Evolutionary conservation across 2,888 invertebrate species (phyloP).

Genomic region (Lycocerus yunnanus): DNA sequence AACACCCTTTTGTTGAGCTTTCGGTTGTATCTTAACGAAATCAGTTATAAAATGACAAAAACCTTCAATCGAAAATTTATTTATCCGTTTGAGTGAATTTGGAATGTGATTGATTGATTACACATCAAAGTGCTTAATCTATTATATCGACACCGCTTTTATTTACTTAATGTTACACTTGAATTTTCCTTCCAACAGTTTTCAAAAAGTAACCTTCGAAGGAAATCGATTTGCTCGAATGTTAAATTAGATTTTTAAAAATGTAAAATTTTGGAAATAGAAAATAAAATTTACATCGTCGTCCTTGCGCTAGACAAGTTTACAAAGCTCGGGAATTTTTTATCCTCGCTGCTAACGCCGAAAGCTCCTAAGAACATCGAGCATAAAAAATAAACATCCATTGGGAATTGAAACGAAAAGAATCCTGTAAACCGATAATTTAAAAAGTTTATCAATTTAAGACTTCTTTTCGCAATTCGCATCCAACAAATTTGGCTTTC

Average conservation of each 20-base stretch:
- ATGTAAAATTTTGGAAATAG: background rate
- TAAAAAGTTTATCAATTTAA: background rate
- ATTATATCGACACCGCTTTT: conserved; percentile 13
- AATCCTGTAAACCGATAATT: background rate
- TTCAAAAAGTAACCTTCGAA: background rate
- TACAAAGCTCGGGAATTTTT: background rate
- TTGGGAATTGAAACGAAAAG: background rate
- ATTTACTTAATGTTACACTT: conserved; percentile 8
- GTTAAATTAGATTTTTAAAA: background rate
- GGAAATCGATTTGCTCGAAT: background rate
- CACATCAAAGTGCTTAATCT: conserved; percentile 5
- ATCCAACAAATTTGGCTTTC: background rate
- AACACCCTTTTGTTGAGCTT: conserved; percentile 2
- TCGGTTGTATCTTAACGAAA: conserved; percentile 3
- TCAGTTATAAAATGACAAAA: background rate
- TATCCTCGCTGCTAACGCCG: background rate
- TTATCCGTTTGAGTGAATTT: conserved; percentile 2
- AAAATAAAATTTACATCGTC: background rate
- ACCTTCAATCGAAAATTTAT: background rate
- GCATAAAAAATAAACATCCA: background rate
- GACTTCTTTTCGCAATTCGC: background rate
- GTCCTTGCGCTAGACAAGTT: background rate
- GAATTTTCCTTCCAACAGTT: background rate
- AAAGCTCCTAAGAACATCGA: background rate
- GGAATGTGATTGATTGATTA: conserved; percentile 18